Conservation (phyloP, 1,140 invertebrate genomes). For the Melanaphis sacchari region DNA sequence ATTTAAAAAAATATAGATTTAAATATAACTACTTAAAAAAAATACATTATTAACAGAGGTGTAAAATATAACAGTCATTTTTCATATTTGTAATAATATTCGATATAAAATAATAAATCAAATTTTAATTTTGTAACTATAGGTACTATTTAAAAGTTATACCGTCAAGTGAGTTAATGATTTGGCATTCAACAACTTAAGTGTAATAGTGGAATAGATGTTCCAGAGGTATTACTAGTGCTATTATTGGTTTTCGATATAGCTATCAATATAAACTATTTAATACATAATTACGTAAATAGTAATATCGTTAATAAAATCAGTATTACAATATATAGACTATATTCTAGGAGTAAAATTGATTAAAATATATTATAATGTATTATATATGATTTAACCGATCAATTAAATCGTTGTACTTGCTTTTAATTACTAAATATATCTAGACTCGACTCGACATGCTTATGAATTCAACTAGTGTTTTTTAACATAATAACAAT, state of each 20-base stretch:
- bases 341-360: no score
- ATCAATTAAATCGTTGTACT: background rate
- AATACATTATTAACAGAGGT: no score
- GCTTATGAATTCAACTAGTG: background rate
- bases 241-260: no score
- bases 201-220: background rate
- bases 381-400: background rate
- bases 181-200: background rate
- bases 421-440: background rate
- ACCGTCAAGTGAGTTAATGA: background rate
- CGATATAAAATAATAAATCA: no score
- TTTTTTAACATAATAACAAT: background rate
- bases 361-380: no score
- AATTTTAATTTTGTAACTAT: no score
- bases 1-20: no score
- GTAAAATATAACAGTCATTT: no score
- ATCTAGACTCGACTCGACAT: fast-evolving
- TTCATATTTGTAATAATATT: no score
- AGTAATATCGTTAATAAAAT: background rate
- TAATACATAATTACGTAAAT: background rate
- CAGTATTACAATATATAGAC: no score
- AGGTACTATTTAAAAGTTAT: no score
- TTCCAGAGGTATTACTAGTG: background rate
- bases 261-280: background rate
- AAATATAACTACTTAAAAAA: no score